A percentile compares a stretch with the other conserved stretches of the same genome.
Evolutionary conservation across 2,797 vertebrate genomes (phyloP).

Genomic region (Somateria mollissima): DNA sequence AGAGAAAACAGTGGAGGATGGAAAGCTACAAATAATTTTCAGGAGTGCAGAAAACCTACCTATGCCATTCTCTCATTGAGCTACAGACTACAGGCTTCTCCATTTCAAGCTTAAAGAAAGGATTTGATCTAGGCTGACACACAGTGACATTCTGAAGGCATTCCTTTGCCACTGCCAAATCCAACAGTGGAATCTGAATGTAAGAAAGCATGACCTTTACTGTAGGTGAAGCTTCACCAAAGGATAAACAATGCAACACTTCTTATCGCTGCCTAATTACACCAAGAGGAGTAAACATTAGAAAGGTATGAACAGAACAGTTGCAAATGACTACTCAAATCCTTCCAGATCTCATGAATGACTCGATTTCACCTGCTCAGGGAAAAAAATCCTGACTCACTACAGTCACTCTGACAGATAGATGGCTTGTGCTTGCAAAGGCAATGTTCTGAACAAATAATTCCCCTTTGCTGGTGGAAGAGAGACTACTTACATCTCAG

Average conservation of each 20-base stretch:
- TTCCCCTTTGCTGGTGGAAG: background rate
- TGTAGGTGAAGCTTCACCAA: background rate
- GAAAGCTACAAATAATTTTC: background rate
- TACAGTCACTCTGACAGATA: background rate
- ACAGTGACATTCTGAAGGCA: background rate
- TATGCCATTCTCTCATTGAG: background rate
- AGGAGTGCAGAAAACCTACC: background rate
- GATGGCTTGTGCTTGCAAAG: background rate
- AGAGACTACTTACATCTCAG: background rate
- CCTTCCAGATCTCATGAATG: background rate
- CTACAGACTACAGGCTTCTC: background rate
- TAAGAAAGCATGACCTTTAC: background rate
- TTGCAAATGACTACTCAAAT: rapidly evolving
- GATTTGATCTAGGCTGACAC: background rate
- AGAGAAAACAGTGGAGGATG: background rate
- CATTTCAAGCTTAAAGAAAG: background rate
- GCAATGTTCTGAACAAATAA: background rate
- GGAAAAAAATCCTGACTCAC: background rate
- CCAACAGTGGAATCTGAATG: background rate
- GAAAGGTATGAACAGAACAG: background rate
- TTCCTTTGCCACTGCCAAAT: background rate
- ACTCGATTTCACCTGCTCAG: background rate
- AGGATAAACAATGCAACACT: background rate
- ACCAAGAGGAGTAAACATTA: background rate
- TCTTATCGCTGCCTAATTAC: background rate